Evolutionary conservation across 1,140 invertebrate genomes (phyloP), one percentile per base, ranked within the genome.

Genomic region (Atta cephalotes): DNA sequence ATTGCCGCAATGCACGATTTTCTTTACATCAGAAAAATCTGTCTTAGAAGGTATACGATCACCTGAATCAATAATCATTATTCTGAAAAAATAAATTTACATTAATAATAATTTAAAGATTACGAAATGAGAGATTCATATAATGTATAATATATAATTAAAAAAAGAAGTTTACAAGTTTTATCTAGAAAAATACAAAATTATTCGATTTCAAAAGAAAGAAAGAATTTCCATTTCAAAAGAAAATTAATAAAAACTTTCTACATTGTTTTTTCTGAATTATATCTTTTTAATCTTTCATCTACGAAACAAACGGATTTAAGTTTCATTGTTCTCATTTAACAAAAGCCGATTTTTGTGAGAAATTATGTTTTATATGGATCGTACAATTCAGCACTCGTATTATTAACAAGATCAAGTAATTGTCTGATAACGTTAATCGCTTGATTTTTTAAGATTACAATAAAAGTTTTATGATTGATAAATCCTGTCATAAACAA

Each of bases 361-460:
- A 45, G 5, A 49, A 25, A 9, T 25, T 21, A 49, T 31, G 45
- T 62, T 84, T 74, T 76, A 84, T 63, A 49, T 51, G 18, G 6
- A 21, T 62, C 18, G 18, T 35, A 18, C 62, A 18, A 39, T 74
- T 84, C 9, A 74, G 4, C 56, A 14, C 39, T 49, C 14, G 10
- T 70, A 18, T 81, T 21, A n/a, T 72, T 76, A 74, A 62, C 39
- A 74, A 35, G 53, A 72, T 49, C 16, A 74, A 31, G 49, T n/a
- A 71, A 74, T 82, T 62, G 56, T 62, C 35, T 62, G 21, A 16
- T 16, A 53, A 82, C 25, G 9, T 63, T 62, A 84, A 84, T 63
- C 62, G 25, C 25, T 74, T 51, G n/a, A 84, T 76, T 84, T 62
- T 76, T 84, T 18, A n/a, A 35, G 70, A 84, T 84, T 35, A 62